Base-by-base conservation (phyloP, 2,888 invertebrate genomes). In the Hypomecis punctinalis region DNA sequence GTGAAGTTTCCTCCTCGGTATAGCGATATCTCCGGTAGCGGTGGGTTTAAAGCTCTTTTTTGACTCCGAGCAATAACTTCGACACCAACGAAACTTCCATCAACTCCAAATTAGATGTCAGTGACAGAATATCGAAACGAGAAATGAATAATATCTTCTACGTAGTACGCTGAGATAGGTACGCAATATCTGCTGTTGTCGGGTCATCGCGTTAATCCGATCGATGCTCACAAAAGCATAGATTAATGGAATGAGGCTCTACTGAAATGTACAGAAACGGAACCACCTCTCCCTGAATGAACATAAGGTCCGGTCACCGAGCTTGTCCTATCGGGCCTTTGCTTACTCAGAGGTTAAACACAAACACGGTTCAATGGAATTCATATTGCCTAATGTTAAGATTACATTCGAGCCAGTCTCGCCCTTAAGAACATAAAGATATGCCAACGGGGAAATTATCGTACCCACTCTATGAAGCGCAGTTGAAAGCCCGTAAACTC, bases 191-290 rank as follows among this genome's bases (percentile, higher is more conserved):
- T 52, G 61, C 52, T 37, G 55, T 49, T 54, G 43, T 47, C 10
- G 66, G 55, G 61, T 66, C 61, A 66, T 66, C 63, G 61, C 59
- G 63, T 66, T 68, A 61, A 68, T 68, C 69, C 64, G 68, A 70
- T 73, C 69, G 71, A 70, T 76, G 72, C 68, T 75, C 71, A 75
- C 74, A 75, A 78, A 72, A 75, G 73, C 76, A 69, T 77, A 75
- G 74, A 78, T 82, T 81, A 84, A 79, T 81, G 75, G 74, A 78
- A 76, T 76, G 69, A 71, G 72, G 72, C 69, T 78, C 70, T 73
- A 75, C 66, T 76, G 72, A 77, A 75, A 77, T 78, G 77, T 77
- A 77, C 75, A 71, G 75, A 75, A 72, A 74, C 68, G 40, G 40
- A 68, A 59, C 75, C 67, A 71, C 69, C 68, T 46, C 68, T 69